Evolutionary conservation across 2,888 invertebrate genomes (phyloP), one percentile per base, ranked within the genome.

Genomic region (Latheticus oryzae): DNA sequence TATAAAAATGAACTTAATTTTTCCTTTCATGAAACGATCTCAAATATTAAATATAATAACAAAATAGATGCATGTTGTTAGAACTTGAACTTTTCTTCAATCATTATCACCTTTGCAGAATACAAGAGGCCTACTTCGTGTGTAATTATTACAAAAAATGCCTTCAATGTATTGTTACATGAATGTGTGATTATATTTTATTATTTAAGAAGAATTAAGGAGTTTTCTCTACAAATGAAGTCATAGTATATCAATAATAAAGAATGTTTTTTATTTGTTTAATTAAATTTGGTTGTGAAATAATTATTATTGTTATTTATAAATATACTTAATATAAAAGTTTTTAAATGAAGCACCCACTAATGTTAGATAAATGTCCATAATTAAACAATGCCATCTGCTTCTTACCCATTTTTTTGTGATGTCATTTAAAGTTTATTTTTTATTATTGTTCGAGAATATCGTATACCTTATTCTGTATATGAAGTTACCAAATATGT

Each of bases 401-500:
- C n/a, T 50, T 59, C 70, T 73, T 72, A 70, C 73, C 75, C 73
- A 72, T 71, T 72, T 68, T n/a, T n/a, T 74, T 77, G 77, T 77
- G 77, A 77, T 76, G 76, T 75, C 69, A 65, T 61, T 64, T 66
- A n/a, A n/a, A 52, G 4, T 28, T 52, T 13, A 47, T 42, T 30
- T 52, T 66, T 62, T 60, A 60, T 63, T 42, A 59, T 59, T 62
- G 45, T 60, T 60, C 56, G 51, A 63, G 60, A 60, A 64, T 59
- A 56, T 63, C 67, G 64, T 70, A 70, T 65, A 68, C 69, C 66
- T 53, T 67, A 64, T 75, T 74, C 71, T 72, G 76, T 78, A 78
- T 75, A 74, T 74, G 73, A 75, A 78, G 78, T 78, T 78, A 78
- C 78, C 78, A 78, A 78, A 78, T 77, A 77, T 77, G 76, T 78